These are phyloP conservation scores for Eurytoma californica DNA, from an alignment of 2,888 invertebrate genomes.

Conservation along the genomic window DNA sequence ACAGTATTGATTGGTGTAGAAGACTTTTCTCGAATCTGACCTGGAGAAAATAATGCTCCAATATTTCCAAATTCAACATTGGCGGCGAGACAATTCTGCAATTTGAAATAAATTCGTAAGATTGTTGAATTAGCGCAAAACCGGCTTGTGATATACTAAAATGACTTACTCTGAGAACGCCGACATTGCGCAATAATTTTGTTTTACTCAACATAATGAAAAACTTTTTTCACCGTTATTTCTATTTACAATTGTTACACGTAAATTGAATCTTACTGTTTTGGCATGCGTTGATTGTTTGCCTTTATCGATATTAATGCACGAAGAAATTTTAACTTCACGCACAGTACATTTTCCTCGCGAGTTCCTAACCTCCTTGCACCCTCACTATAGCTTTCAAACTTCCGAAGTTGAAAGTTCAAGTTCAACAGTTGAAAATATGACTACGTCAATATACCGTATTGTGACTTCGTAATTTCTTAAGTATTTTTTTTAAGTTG, in stretches of 20 bases:
- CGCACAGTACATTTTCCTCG: neutral
- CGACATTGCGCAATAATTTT: constrained; percentile 55
- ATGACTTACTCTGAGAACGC: constrained; percentile 48
- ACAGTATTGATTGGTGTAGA: constrained; percentile 92
- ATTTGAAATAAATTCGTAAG: constrained; percentile 11
- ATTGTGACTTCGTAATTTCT: too few species aligned
- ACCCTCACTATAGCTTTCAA: neutral
- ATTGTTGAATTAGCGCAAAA: neutral
- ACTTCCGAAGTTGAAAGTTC: too few species aligned
- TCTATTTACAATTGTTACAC: constrained; percentile 10
- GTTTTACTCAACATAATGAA: constrained; percentile 53
- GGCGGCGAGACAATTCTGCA: constrained; percentile 49
- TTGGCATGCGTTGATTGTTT: neutral
- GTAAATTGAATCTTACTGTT: constrained; percentile 1
- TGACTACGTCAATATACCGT: too few species aligned
- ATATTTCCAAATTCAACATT: constrained; percentile 47
- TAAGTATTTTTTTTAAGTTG: too few species aligned
- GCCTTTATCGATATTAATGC: neutral
- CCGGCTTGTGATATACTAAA: constrained; percentile 19
- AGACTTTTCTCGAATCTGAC: constrained; percentile 73
- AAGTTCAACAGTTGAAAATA: too few species aligned
- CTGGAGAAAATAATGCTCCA: constrained; percentile 55
- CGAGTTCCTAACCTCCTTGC: constrained; percentile 12
- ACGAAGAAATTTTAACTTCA: constrained; percentile 6
- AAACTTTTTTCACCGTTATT: neutral